These are phyloP conservation scores for Apodemia zela DNA, from an alignment of 2,888 invertebrate genomes.

Conservation along the genomic window DNA sequence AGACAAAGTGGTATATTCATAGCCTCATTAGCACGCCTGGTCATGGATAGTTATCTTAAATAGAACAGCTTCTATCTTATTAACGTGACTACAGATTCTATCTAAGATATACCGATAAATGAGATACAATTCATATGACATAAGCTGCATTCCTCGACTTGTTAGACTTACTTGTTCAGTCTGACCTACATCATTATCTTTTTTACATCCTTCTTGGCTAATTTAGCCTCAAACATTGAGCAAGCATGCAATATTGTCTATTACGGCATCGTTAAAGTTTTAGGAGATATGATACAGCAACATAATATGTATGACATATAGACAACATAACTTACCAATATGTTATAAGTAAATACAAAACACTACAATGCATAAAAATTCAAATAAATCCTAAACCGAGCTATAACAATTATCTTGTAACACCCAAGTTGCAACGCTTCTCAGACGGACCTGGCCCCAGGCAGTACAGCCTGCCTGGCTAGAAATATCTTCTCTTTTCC, in stretches of 20 bases:
- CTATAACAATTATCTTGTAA: no score
- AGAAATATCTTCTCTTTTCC: no score
- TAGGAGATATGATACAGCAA: background rate
- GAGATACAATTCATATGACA: constrained; percentile 27
- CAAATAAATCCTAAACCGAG: no score
- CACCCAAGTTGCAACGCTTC: no score
- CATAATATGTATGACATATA: background rate
- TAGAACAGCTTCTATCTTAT: constrained; percentile 20
- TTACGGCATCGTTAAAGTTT: background rate
- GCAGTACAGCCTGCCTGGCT: no score
- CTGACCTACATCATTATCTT: constrained; percentile 30
- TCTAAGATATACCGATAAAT: constrained; percentile 22
- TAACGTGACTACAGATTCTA: constrained; percentile 19
- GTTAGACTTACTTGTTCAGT: constrained; percentile 21
- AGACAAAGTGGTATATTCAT: constrained; percentile 2
- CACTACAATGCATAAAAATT: no score
- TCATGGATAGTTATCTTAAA: constrained; percentile 17
- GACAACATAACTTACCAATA: no score
- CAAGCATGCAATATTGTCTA: background rate
- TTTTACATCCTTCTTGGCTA: constrained; percentile 28
- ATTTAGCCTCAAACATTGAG: background rate
- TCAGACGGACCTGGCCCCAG: no score
- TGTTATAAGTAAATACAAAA: no score
- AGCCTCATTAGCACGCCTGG: background rate
- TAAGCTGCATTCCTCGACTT: constrained; percentile 30